A percentile compares a stretch with the other conserved stretches of the same genome.
phyloP scores from a whole-genome alignment of 2,888 invertebrate species.

The Ernsta delagoae region DNA sequence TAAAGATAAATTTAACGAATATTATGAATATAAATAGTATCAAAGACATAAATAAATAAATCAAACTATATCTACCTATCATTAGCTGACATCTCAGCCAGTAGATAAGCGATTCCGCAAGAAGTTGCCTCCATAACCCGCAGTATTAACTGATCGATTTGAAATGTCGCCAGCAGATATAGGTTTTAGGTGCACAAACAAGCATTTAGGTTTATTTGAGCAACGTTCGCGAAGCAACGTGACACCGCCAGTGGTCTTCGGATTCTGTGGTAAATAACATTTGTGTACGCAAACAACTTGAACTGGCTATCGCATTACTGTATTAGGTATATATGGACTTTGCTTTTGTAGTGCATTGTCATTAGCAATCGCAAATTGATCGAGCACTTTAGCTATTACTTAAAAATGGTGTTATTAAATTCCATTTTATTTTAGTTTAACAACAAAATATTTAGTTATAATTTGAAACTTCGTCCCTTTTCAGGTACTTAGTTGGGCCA shows the following conservation, averaged over 20 bases:
- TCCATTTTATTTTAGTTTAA: no score
- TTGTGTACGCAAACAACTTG: conserved; percentile 76
- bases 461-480: no score
- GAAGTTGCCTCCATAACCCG: neutral
- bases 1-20: no score
- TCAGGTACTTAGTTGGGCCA: no score
- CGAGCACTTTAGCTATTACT: no score
- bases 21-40: no score
- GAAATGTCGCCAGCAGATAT: conserved; percentile 70
- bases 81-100: neutral
- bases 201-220: conserved; percentile 74
- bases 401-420: no score
- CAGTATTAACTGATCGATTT: conserved; percentile 50
- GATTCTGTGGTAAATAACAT: conserved; percentile 80
- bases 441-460: no score
- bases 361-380: no score
- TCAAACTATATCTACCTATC: neutral
- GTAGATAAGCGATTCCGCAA: neutral
- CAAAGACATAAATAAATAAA: no score
- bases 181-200: conserved; percentile 67
- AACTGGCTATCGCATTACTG: conserved; percentile 72
- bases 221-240: conserved; percentile 62
- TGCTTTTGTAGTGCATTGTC: no score
- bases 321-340: no score
- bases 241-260: conserved; percentile 74